Base-by-base conservation (phyloP, 2,113 vertebrate species). In the Heterocephalus glaber region DNA sequence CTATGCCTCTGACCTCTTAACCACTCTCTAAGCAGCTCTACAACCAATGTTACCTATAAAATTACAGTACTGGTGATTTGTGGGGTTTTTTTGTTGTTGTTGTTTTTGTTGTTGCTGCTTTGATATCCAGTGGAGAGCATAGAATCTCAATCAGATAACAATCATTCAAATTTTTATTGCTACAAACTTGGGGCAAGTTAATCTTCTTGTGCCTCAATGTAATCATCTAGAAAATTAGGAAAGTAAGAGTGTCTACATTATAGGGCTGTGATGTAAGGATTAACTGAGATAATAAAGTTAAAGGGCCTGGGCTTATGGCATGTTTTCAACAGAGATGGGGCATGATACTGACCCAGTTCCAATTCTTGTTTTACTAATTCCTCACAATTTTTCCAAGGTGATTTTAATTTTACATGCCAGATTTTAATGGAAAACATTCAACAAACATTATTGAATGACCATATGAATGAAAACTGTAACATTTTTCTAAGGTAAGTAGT, bases 351-450 rank as follows among this genome's bases (percentile, higher is more conserved):
- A 52, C 17, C 4, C 41, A 19, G 0, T 90, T 90, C 44, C 76
- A 60, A 91, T 79, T 13, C 54, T 79, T 56, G 20, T 79, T 87
- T 6, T 88, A 88, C 22, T 70, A 28, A 74, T 90, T 68, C 8
- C 9, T 94, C 28, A 20, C 90, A 44, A 54, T 85, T 92, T 86
- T 95, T 77, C 56, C 11, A 84, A 89, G 22, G 17, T 38, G 19
- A 58, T 17, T 10, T 82, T 84, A 92, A 86, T 28, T 92, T 79
- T 47, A 82, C 60, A 77, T 47, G 4, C 5, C 2, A 47, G 17
- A 63, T 89, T 95, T 70, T 60, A 93, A 85, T 86, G 35, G 33
- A 6, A 89, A 72, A 86, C n/a, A 63, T 52, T 41, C 8, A 74
- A 28, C 12, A 82, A 66, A 72, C 10, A 80, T 54, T 74, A 58